These are phyloP conservation scores for Henricia sp. DNA, from an alignment of 53 echinoderm and acorn worm genomes.

Conservation along the genomic window DNA sequence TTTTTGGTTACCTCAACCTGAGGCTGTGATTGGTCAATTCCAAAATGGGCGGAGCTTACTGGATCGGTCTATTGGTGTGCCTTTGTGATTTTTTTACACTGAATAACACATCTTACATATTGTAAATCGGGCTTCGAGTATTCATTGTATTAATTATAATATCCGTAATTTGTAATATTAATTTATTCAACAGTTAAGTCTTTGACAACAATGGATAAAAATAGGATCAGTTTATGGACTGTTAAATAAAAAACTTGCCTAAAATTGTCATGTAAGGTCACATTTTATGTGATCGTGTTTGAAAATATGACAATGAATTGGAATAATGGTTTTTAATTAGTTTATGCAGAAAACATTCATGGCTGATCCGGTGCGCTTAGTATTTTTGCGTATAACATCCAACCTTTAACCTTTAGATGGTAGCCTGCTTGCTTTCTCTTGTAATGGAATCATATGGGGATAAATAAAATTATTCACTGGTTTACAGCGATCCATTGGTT, in stretches of 20 bases:
- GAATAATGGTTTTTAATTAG: conserved; percentile 26
- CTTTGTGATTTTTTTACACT: conserved; percentile 9
- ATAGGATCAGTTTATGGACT: conserved; percentile 31
- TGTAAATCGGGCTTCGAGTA: conserved; percentile 56
- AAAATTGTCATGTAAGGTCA: not conserved
- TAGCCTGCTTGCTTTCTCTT: conserved; percentile 17
- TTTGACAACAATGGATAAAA: not conserved
- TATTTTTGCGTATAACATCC: conserved; percentile 58
- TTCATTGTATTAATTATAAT: conserved; percentile 42
- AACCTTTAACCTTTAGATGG: not conserved
- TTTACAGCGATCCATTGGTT: conserved; percentile 31
- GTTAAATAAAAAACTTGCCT: conserved; percentile 51
- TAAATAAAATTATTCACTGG: not conserved
- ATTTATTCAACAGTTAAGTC: conserved; percentile 43
- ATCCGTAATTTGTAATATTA: conserved; percentile 49
- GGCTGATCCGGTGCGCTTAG: conserved; percentile 61
- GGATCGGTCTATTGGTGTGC: conserved; percentile 12
- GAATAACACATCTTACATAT: not conserved
- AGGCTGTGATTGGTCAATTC: no score
- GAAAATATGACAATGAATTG: not conserved
- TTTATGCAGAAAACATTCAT: conserved; percentile 57
- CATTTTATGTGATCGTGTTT: conserved; percentile 8
- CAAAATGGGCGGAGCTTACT: no score
- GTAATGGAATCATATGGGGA: conserved; percentile 22
- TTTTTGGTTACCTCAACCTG: no score